Conservation (phyloP, 1,140 invertebrate genomes). For the Littorina saxatilis region DNA sequence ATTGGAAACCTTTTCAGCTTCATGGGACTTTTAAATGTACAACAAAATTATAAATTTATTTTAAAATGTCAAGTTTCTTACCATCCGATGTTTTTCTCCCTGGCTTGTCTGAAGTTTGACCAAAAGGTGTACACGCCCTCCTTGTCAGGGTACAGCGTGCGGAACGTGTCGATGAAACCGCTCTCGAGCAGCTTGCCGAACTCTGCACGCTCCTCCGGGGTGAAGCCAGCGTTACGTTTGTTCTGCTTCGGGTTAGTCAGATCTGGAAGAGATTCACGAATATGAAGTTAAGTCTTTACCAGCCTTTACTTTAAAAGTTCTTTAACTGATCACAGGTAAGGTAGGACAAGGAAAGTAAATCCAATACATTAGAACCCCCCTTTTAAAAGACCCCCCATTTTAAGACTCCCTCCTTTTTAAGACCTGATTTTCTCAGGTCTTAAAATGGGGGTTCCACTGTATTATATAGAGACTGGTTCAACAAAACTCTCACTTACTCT, state of each 20-base stretch:
- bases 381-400: no score
- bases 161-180: conserved; percentile 91
- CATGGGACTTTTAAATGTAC: no score
- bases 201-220: conserved; percentile 91
- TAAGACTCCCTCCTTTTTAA: no score
- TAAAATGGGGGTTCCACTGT: no score
- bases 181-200: conserved; percentile 88
- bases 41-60: background rate
- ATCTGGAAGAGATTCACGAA: conserved; percentile 80
- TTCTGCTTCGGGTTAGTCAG: conserved; percentile 96
- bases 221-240: conserved; percentile 94
- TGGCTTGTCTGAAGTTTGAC: conserved; percentile 91
- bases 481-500: no score
- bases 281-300: background rate
- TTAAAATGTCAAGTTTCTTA: conserved; percentile 73
- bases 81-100: conserved; percentile 96
- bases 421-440: no score
- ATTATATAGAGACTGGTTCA: no score
- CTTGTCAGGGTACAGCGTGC: conserved; percentile 91
- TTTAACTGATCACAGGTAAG: background rate
- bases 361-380: no score
- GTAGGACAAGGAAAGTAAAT: background rate
- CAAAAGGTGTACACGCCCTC: conserved; percentile 94
- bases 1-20: no score
- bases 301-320: background rate